Percentiles rank a stretch among this genome's conserved stretches.
Conservation (phyloP, 2,888 invertebrate species). For the Lycaena phlaeas region DNA sequence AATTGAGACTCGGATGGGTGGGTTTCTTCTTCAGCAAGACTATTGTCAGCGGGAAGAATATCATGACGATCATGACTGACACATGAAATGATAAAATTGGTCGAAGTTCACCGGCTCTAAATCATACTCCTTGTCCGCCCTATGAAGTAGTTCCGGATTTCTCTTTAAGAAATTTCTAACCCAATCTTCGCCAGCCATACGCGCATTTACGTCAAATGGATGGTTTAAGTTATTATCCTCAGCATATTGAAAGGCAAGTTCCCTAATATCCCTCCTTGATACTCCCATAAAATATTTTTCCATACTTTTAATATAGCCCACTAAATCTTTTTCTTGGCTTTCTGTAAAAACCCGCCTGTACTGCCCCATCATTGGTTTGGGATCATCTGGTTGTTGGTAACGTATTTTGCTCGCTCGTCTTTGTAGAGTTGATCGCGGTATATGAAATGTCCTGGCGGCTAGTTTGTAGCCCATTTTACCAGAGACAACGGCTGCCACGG, state of each 20-base stretch:
- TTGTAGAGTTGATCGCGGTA: slow-evolving; percentile 62
- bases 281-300: slow-evolving; percentile 65
- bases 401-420: slow-evolving; percentile 62
- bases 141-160: slow-evolving; percentile 56
- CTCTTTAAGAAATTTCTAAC: slow-evolving; percentile 64
- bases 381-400: slow-evolving; percentile 56
- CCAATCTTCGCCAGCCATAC: slow-evolving; percentile 69
- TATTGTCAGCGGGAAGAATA: neutral
- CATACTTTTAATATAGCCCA: slow-evolving; percentile 67
- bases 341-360: slow-evolving; percentile 64
- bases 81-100: slow-evolving; percentile 68
- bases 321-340: slow-evolving; percentile 60
- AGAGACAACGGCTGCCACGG: slow-evolving; percentile 63
- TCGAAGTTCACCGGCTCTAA: slow-evolving; percentile 65
- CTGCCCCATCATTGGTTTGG: slow-evolving; percentile 63
- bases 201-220: slow-evolving; percentile 58
- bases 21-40: slow-evolving; percentile 15
- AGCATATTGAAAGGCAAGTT: slow-evolving; percentile 65
- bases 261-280: slow-evolving; percentile 58
- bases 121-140: slow-evolving; percentile 46
- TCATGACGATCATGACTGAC: slow-evolving; percentile 51
- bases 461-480: slow-evolving; percentile 69
- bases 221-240: slow-evolving; percentile 58
- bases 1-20: slow-evolving; percentile 40
- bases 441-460: slow-evolving; percentile 62